Conservation (phyloP, 1,140 invertebrate species). For the Colletes latitarsis region DNA sequence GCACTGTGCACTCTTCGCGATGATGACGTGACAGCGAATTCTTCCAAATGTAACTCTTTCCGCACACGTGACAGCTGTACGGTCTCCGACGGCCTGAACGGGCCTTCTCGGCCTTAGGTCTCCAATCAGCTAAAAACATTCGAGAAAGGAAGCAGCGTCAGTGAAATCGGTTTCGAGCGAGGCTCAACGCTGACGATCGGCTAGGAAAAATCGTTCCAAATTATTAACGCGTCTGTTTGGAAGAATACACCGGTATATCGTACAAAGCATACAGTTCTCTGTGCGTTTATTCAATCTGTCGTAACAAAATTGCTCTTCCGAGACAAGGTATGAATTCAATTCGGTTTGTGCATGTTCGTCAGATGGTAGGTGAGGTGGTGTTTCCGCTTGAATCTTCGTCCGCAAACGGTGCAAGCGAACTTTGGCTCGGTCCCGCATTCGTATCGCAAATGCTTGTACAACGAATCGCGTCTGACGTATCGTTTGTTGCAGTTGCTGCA, state of each 20-base stretch:
- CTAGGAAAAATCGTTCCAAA: neutral
- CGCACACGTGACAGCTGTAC: constrained; percentile 25
- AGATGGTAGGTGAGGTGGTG: neutral
- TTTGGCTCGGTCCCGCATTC: constrained; percentile 79
- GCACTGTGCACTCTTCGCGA: constrained; percentile 56
- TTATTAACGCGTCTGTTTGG: too few species aligned
- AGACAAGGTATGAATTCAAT: neutral
- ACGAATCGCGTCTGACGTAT: constrained; percentile 59
- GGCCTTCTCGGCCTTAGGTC: too few species aligned
- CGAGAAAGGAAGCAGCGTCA: neutral
- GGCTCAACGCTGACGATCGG: neutral
- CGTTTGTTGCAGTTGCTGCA: constrained; percentile 42
- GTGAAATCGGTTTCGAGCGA: constrained; percentile 24
- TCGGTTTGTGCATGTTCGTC: neutral
- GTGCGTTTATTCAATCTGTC: neutral
- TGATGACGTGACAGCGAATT: constrained; percentile 45
- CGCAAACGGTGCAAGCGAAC: constrained; percentile 69
- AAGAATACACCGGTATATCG: neutral
- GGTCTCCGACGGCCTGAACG: constrained; percentile 1
- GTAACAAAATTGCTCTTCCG: too few species aligned
- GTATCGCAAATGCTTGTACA: constrained; percentile 75
- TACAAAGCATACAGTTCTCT: neutral
- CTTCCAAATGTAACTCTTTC: constrained; percentile 54
- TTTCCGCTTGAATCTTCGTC: constrained; percentile 49
- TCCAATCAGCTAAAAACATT: constrained; percentile 1